phyloP scores from a whole-genome alignment of 2,888 invertebrate species.

The Muschampia plurimacula region DNA sequence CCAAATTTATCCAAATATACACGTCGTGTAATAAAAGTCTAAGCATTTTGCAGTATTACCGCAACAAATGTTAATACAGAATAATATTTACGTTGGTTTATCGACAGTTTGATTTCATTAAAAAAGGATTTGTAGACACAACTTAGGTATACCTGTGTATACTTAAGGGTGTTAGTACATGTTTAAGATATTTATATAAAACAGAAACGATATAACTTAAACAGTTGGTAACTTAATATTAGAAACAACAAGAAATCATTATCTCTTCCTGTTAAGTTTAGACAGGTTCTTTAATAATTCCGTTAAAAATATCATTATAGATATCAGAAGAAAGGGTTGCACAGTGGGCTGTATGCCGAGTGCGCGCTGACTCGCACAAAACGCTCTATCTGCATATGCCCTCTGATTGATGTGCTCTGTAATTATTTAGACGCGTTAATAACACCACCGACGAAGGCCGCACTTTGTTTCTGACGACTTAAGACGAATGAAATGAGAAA shows the following conservation, averaged over 20 bases:
- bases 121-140: not conserved
- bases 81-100: not conserved
- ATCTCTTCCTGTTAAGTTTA: constrained; percentile 57
- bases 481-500: constrained; percentile 85
- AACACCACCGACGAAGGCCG: constrained; percentile 82
- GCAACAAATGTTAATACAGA: not conserved
- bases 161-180: not conserved
- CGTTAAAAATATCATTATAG: constrained; percentile 80
- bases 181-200: too few species aligned
- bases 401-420: constrained; percentile 85
- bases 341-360: constrained; percentile 77
- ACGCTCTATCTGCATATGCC: constrained; percentile 82
- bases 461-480: constrained; percentile 84
- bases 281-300: constrained; percentile 71
- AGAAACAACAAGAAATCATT: constrained; percentile 12
- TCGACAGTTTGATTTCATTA: not conserved
- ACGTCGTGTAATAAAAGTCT: constrained; percentile 13
- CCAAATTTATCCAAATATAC: constrained; percentile 37
- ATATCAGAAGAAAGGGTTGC: constrained; percentile 84
- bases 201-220: too few species aligned
- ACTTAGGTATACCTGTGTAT: not conserved
- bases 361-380: constrained; percentile 83
- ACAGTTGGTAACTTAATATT: too few species aligned
- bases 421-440: constrained; percentile 86
- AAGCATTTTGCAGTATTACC: constrained; percentile 21